Percentiles rank a stretch among this genome's conserved stretches.
These are phyloP conservation scores for Phragmatobia fuliginosa DNA, from an alignment of 2,888 invertebrate genomes.

Conservation along the genomic window DNA sequence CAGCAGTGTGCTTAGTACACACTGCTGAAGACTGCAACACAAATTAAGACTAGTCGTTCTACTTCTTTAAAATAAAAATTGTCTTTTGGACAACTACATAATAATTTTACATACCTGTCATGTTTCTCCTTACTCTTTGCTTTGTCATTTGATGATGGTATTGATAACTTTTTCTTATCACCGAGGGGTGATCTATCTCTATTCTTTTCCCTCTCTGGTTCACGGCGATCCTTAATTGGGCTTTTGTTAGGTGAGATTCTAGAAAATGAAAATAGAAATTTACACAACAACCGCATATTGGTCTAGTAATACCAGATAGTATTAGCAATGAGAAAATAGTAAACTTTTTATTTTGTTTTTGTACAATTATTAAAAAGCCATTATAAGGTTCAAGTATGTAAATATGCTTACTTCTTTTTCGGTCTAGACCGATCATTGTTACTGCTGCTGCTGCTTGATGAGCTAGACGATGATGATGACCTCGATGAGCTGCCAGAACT, in stretches of 20 bases:
- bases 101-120: slow-evolving; percentile 69
- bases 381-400: no score
- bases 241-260: slow-evolving; percentile 82
- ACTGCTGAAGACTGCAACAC: not conserved
- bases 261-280: slow-evolving; percentile 32
- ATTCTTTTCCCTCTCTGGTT: slow-evolving; percentile 77
- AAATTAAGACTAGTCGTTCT: not conserved
- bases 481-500: slow-evolving; percentile 89
- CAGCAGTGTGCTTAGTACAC: no score
- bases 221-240: slow-evolving; percentile 81
- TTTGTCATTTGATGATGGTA: slow-evolving; percentile 73
- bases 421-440: slow-evolving; percentile 88
- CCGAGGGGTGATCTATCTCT: slow-evolving; percentile 78
- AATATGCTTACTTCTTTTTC: slow-evolving; percentile 86
- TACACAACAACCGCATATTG: not conserved
- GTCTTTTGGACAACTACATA: not conserved
- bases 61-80: no score
- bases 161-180: slow-evolving; percentile 77
- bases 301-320: not conserved
- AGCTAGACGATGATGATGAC: slow-evolving; percentile 88
- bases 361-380: no score
- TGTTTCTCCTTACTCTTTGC: slow-evolving; percentile 79
- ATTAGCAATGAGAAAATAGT: not conserved
- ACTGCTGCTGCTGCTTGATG: slow-evolving; percentile 89
- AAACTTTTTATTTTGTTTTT: no score